Evolutionary conservation across 2,797 vertebrate species (phyloP).

Genomic region (Propithecus perrieri): DNA sequence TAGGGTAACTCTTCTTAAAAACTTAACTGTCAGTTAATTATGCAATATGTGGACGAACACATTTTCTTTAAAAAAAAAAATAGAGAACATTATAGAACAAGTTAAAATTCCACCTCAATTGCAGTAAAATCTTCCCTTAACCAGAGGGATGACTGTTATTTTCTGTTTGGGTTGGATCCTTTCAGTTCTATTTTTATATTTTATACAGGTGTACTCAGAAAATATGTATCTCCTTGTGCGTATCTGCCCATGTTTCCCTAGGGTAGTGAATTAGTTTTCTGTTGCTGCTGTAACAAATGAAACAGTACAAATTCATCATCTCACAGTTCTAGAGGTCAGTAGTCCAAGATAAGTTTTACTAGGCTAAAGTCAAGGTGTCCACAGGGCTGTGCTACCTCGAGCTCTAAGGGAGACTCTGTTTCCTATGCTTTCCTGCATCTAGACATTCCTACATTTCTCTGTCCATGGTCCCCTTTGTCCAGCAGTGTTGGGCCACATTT

Average conservation of each 20-base stretch:
- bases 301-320: too few relatives aligned
- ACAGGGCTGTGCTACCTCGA: too few relatives aligned
- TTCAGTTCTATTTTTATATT: neutral
- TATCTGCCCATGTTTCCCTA: rapidly evolving
- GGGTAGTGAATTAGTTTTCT: neutral
- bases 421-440: neutral
- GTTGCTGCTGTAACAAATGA: too few relatives aligned
- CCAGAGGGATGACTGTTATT: neutral
- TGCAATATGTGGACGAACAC: rapidly evolving
- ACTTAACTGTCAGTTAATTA: neutral
- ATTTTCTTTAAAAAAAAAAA: neutral
- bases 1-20: neutral
- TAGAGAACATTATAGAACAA: neutral
- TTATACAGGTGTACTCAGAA: neutral
- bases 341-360: too few relatives aligned
- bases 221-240: neutral
- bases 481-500: neutral
- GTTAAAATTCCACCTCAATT: neutral
- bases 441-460: neutral
- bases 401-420: too few relatives aligned
- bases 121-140: neutral
- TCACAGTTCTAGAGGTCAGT: too few relatives aligned
- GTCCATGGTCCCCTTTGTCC: neutral
- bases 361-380: too few relatives aligned
- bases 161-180: neutral